Base-by-base conservation (phyloP, 1,140 invertebrate species). In the Heliconius himera region DNA sequence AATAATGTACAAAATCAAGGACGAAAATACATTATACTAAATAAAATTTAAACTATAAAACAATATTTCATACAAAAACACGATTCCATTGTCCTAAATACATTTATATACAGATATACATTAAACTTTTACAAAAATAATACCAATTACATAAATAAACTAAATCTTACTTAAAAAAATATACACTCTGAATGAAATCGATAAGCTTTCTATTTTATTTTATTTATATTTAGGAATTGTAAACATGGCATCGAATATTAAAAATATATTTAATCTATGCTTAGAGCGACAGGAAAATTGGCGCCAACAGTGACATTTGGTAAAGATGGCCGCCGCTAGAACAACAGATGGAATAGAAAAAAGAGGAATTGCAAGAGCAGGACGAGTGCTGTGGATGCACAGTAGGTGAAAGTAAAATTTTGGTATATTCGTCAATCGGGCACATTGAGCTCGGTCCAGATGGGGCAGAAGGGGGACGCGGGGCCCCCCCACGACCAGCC, bases 401-500 rank as follows among this genome's bases (percentile, higher is more conserved):
- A 84, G 79, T 83, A 83, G 9, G 80, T 80, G 74, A 84, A 36
- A 70, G 83, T 84, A 78, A 81, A 78, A 75, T 79, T 74, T 79
- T n/a, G 22, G 71, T 66, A 29, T 75, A 41, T 73, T 84, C 73
- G 91, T 94, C 92, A 94, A 91, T 93, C 92, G 46, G 91, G 90
- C 79, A 93, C 82, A 38, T 92, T 91, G 0, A 91, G 79, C 80
- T 96, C 96, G 36, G 95, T 95, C 96, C 96, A 98, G 3, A 97
- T 91, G 18, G 97, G 97, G 88, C 96, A 97, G 90, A 96, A 96
- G 72, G 96, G 95, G 36, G 96, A 97, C 2, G 96, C 97, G 11
- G 96, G 94, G 3, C 97, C 97, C 51, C 97, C 97, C 97, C 97
- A 97, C 22, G 95, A 95, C 97, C 97, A 98, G 13, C 97, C 97